phyloP scores from a whole-genome alignment of 1,140 invertebrate species.

The Hyles euphorbiae region DNA sequence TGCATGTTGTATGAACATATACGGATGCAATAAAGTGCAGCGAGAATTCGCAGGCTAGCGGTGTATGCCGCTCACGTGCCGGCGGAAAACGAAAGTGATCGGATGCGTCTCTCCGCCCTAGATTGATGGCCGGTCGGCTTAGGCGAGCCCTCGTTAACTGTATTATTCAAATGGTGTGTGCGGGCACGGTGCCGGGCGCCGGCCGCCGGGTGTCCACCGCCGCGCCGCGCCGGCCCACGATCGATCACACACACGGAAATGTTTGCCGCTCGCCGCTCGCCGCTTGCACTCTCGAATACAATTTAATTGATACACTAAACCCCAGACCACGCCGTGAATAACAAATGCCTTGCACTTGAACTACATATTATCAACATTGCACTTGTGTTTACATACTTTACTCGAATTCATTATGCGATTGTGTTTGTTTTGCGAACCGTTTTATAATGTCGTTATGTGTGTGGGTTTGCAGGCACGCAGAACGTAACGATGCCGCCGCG shows the following conservation, averaged over 20 bases:
- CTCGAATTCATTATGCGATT: not conserved
- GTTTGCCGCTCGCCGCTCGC: slow-evolving; percentile 22
- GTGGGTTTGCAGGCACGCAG: slow-evolving; percentile 83
- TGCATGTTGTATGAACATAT: slow-evolving; percentile 68
- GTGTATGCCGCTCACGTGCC: slow-evolving; percentile 64
- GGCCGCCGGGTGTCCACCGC: slow-evolving; percentile 14
- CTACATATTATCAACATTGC: too few species aligned
- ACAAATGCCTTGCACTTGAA: too few species aligned
- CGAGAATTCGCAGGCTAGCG: slow-evolving; percentile 61
- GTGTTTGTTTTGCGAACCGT: not conserved
- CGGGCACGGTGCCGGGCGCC: slow-evolving; percentile 14
- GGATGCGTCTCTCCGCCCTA: slow-evolving; percentile 59
- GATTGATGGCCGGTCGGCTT: slow-evolving; percentile 61
- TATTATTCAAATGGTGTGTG: slow-evolving; percentile 66
- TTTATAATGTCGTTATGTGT: not conserved
- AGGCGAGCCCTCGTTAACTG: slow-evolving; percentile 59
- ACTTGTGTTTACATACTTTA: too few species aligned
- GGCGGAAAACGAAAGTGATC: slow-evolving; percentile 69
- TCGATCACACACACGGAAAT: slow-evolving; percentile 47
- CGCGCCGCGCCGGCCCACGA: slow-evolving; percentile 16
- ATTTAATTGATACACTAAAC: slow-evolving; percentile 35
- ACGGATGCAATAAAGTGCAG: slow-evolving; percentile 66
- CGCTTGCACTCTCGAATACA: slow-evolving; percentile 58
- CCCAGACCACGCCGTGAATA: too few species aligned
- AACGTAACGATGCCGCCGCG: slow-evolving; percentile 94